A percentile compares a stretch with the other conserved stretches of the same genome.
Conservation (phyloP, 2,113 vertebrate genomes). For the Chaetura pelagica region DNA sequence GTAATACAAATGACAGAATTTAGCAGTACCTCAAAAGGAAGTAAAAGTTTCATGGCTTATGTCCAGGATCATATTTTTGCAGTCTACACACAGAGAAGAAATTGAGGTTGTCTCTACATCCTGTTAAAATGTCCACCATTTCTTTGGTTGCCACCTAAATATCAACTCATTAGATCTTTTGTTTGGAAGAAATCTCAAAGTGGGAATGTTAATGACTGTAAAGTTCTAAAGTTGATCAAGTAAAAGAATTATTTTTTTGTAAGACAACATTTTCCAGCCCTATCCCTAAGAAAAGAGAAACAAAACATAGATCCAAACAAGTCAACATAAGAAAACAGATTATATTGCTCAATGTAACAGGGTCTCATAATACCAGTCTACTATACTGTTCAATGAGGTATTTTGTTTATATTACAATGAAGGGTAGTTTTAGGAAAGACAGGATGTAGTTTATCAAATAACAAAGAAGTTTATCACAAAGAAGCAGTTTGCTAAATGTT, state of each 20-base stretch:
- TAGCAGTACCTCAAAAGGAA: neutral
- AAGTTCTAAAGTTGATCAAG: neutral
- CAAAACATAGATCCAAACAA: neutral
- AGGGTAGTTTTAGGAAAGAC: neutral
- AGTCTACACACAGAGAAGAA: neutral
- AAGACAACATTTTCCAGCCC: neutral
- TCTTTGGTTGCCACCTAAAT: neutral
- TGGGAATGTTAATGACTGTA: neutral
- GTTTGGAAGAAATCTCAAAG: neutral
- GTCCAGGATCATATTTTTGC: neutral
- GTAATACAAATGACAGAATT: constrained; percentile 1
- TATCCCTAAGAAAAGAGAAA: neutral
- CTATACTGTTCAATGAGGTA: neutral
- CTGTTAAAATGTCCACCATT: neutral
- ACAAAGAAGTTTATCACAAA: neutral
- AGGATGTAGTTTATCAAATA: neutral
- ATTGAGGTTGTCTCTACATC: neutral
- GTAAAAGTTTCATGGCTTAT: neutral
- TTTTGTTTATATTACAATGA: neutral
- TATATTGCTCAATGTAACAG: neutral
- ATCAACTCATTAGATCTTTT: neutral
- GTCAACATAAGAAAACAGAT: neutral
- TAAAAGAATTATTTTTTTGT: neutral
- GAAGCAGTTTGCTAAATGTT: neutral
- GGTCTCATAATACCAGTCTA: neutral